Percentiles rank a stretch among this genome's conserved stretches.
Conservation (phyloP, 2,888 invertebrate species). For the Drosophila aldrichi region DNA sequence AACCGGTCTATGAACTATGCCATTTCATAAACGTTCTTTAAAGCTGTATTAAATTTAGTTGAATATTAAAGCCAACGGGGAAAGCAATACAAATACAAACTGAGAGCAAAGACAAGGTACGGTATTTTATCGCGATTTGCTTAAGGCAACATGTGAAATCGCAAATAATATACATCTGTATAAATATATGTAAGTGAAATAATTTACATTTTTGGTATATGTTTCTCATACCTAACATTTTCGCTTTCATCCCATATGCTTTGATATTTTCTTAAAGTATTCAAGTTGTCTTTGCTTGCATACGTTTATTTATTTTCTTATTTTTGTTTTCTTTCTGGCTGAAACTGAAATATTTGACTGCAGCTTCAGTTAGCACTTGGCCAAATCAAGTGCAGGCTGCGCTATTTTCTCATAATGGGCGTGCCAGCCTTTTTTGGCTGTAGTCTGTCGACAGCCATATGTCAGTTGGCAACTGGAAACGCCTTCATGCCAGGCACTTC, state of each 20-base stretch:
- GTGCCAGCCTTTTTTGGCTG: conserved; percentile 3
- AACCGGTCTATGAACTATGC: background rate
- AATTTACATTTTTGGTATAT: background rate
- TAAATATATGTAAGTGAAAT: background rate
- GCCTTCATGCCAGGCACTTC: conserved; percentile 11
- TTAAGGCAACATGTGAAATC: background rate
- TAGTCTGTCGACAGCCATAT: background rate
- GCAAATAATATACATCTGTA: background rate
- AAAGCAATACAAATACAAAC: too few relatives aligned
- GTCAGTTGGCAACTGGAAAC: background rate
- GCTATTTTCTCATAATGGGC: conserved; percentile 40
- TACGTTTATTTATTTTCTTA: background rate
- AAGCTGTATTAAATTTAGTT: background rate
- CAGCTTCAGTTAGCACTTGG: conserved; percentile 32
- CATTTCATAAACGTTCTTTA: background rate
- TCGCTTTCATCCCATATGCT: background rate
- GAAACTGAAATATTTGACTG: conserved; percentile 42
- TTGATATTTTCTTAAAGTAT: background rate
- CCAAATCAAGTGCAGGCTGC: conserved; percentile 52
- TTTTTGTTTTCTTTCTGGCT: conserved; percentile 6
- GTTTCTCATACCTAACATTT: background rate
- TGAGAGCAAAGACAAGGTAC: background rate
- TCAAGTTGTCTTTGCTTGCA: background rate
- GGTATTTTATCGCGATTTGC: background rate
- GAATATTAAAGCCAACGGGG: background rate